Evolutionary conservation across 2,888 invertebrate genomes (phyloP).

Genomic region (Acleris emargana): DNA sequence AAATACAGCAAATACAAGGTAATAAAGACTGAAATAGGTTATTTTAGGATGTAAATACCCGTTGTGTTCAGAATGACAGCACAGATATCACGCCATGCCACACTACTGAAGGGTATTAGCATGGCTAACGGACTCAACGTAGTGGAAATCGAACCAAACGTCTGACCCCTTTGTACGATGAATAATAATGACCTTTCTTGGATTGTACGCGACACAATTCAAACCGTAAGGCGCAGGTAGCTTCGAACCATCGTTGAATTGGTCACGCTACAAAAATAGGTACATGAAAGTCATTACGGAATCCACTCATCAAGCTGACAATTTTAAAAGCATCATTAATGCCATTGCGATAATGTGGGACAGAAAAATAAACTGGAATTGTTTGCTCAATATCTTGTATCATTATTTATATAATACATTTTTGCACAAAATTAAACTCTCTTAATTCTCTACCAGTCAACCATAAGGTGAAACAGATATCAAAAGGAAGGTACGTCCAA

Average conservation of each 20-base stretch:
- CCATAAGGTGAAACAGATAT: too few relatives aligned
- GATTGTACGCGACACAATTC: slow-evolving; percentile 49
- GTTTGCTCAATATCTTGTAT: not conserved
- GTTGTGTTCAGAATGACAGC: slow-evolving; percentile 30
- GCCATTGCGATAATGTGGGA: not conserved
- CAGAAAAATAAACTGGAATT: not conserved
- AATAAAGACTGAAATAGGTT: too few relatives aligned
- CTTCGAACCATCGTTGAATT: slow-evolving; percentile 48
- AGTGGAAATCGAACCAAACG: slow-evolving; percentile 62
- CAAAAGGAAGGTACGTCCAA: too few relatives aligned
- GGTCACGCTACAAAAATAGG: slow-evolving; percentile 11
- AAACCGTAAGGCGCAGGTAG: slow-evolving; percentile 42
- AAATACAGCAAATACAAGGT: too few relatives aligned
- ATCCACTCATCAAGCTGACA: not conserved
- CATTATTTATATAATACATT: too few relatives aligned
- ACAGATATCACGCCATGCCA: slow-evolving; percentile 37
- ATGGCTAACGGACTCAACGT: slow-evolving; percentile 41
- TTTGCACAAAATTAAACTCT: too few relatives aligned
- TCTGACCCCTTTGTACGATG: slow-evolving; percentile 70
- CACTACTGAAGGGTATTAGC: slow-evolving; percentile 38
- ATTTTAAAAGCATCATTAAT: slow-evolving; percentile 3
- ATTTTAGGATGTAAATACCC: too few relatives aligned
- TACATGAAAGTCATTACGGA: too few relatives aligned
- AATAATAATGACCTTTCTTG: slow-evolving; percentile 77
- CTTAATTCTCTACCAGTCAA: too few relatives aligned